Percentiles rank a stretch among this genome's conserved stretches.
Evolutionary conservation across 2,113 vertebrate genomes (phyloP).

Genomic region (Dromaius novaehollandiae): DNA sequence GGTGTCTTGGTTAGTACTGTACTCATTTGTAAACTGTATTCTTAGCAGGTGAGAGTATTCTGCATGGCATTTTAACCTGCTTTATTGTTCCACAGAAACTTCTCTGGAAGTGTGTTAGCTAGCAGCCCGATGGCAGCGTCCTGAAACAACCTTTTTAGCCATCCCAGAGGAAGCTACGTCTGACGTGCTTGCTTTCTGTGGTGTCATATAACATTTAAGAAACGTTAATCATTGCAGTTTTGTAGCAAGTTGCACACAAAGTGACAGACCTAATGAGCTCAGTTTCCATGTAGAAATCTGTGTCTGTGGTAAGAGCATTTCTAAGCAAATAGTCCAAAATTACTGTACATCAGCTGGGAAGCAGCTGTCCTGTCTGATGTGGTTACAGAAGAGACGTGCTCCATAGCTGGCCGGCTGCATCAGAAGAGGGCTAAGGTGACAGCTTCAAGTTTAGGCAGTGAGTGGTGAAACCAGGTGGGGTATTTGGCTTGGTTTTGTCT

Average conservation of each 20-base stretch:
- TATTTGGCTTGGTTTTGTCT: not conserved
- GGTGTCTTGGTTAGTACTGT: conserved; percentile 57
- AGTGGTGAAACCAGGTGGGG: not conserved
- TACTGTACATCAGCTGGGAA: not conserved
- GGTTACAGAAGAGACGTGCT: not conserved
- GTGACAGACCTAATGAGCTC: not conserved
- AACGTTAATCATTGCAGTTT: not conserved
- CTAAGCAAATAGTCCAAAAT: not conserved
- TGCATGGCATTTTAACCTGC: not conserved
- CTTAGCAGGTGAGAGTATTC: conserved; percentile 23
- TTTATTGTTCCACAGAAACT: not conserved
- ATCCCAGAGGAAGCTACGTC: not conserved
- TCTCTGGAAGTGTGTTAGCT: not conserved
- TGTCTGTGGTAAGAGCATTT: not conserved
- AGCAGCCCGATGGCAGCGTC: not conserved
- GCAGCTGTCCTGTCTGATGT: not conserved
- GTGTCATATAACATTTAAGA: not conserved
- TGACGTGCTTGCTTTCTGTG: not conserved
- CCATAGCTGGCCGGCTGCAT: not conserved
- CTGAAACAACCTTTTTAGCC: not conserved
- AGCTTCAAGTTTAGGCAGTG: not conserved
- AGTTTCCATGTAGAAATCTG: not conserved
- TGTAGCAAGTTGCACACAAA: not conserved
- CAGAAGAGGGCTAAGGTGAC: not conserved
- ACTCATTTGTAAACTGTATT: not conserved